Percentiles rank a stretch among this genome's conserved stretches.
These are phyloP conservation scores for Callopanchax toddi DNA, from an alignment of 2,113 vertebrate genomes.

Conservation along the genomic window DNA sequence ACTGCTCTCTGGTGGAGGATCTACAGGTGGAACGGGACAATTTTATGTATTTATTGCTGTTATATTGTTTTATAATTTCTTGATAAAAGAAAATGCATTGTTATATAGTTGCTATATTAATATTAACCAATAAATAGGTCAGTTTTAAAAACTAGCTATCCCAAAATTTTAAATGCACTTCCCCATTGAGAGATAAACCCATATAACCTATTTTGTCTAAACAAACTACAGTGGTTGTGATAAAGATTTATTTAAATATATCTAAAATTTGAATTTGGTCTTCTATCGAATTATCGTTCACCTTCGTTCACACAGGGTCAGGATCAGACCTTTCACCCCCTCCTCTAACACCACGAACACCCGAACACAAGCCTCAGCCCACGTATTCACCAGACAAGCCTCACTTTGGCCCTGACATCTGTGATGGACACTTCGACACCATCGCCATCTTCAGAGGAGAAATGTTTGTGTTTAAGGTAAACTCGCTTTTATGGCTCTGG, in stretches of 20 bases:
- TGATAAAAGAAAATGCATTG: no score
- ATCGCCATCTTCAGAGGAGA: conserved; percentile 88
- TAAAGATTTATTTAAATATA: background rate
- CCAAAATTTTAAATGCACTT: no score
- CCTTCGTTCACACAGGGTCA: conserved; percentile 59
- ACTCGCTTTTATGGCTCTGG: background rate
- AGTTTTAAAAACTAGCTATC: no score
- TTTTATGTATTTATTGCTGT: no score
- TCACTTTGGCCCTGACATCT: conserved; percentile 85
- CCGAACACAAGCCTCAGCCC: conserved; percentile 55
- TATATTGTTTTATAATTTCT: no score
- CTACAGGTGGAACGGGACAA: no score
- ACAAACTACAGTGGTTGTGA: background rate
- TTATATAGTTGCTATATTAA: no score
- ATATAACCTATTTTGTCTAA: no score
- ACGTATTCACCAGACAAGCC: conserved; percentile 72
- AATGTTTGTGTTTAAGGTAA: conserved; percentile 94
- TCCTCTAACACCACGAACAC: conserved; percentile 66
- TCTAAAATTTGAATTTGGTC: background rate
- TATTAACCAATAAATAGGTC: no score
- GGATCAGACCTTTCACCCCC: conserved; percentile 62
- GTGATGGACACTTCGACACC: conserved; percentile 90
- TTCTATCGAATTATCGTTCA: background rate
- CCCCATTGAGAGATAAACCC: no score
- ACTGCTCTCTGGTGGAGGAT: no score